These are phyloP conservation scores for Anastatus disparis DNA, from an alignment of 1,140 invertebrate genomes.

Conservation along the genomic window DNA sequence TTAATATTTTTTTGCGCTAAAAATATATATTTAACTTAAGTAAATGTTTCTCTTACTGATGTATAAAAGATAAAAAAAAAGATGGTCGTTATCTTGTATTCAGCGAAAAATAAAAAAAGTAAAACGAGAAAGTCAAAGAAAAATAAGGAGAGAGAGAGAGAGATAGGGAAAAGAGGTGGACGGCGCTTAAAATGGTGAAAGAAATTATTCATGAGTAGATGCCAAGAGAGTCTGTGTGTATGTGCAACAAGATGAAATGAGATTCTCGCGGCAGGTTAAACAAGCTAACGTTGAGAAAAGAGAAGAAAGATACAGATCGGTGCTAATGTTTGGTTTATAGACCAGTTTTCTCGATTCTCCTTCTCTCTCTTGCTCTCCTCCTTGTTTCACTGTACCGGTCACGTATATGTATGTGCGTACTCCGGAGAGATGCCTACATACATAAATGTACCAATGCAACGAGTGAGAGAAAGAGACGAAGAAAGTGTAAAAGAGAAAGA, in stretches of 20 bases:
- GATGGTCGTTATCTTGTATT: not conserved
- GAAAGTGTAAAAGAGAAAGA: too few species aligned
- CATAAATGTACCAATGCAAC: too few species aligned
- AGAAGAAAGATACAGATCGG: constrained; percentile 54
- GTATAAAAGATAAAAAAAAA: not conserved
- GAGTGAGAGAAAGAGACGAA: not conserved
- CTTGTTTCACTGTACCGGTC: too few species aligned
- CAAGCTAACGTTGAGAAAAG: too few species aligned
- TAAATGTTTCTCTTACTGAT: constrained; percentile 20
- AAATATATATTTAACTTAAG: constrained; percentile 9
- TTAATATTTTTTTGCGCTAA: constrained; percentile 11
- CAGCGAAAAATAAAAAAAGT: too few species aligned
- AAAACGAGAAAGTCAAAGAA: too few species aligned
- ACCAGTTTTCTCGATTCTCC: too few species aligned
- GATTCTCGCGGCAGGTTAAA: constrained; percentile 49
- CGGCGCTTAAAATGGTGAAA: constrained; percentile 42
- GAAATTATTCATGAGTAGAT: constrained; percentile 58
- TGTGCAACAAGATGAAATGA: constrained; percentile 55
- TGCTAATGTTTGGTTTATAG: constrained; percentile 53
- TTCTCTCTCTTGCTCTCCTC: too few species aligned
- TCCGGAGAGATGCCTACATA: too few species aligned
- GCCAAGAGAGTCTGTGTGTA: too few species aligned
- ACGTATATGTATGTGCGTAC: too few species aligned
- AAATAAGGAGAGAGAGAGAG: not conserved
- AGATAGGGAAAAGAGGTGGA: constrained; percentile 3